A percentile compares a stretch with the other conserved stretches of the same genome.
These are phyloP conservation scores for Oligia latruncula DNA, from an alignment of 2,888 invertebrate genomes.

Conservation along the genomic window DNA sequence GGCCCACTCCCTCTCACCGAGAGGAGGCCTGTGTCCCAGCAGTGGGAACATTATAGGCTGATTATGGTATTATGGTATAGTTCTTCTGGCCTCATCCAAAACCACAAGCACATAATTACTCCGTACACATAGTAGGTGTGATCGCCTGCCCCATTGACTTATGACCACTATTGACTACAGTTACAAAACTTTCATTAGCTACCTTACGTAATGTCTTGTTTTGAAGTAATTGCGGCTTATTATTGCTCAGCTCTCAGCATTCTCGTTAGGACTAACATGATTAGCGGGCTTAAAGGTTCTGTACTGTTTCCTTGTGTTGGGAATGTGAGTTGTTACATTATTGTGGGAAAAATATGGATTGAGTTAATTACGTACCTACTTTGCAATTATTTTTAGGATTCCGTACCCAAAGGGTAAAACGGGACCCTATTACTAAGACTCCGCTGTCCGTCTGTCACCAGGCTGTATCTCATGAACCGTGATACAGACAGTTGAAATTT, in stretches of 20 bases:
- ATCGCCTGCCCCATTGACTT: slow-evolving; percentile 54
- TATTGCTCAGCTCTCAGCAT: slow-evolving; percentile 17
- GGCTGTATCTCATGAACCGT: too few relatives aligned
- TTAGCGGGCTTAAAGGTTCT: slow-evolving; percentile 41
- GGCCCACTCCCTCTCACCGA: too few relatives aligned
- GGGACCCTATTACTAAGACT: too few relatives aligned
- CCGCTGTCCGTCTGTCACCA: too few relatives aligned
- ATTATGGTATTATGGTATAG: neutral
- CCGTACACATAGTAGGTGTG: slow-evolving; percentile 79
- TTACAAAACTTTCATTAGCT: slow-evolving; percentile 41
- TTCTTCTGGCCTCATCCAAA: slow-evolving; percentile 16
- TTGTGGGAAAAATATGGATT: slow-evolving; percentile 1
- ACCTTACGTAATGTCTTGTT: slow-evolving; percentile 48
- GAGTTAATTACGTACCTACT: too few relatives aligned
- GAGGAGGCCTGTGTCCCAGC: too few relatives aligned
- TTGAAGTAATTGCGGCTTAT: slow-evolving; percentile 46
- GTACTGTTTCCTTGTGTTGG: slow-evolving; percentile 22
- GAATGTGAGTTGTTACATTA: neutral
- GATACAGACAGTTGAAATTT: too few relatives aligned
- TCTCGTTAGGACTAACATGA: slow-evolving; percentile 47
- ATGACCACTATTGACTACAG: slow-evolving; percentile 19
- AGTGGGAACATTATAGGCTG: too few relatives aligned
- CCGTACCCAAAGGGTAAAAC: too few relatives aligned
- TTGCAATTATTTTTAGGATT: too few relatives aligned
- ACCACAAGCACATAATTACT: slow-evolving; percentile 74